phyloP scores from a whole-genome alignment of 2,888 invertebrate genomes.

The Hanleya hanleyi region DNA sequence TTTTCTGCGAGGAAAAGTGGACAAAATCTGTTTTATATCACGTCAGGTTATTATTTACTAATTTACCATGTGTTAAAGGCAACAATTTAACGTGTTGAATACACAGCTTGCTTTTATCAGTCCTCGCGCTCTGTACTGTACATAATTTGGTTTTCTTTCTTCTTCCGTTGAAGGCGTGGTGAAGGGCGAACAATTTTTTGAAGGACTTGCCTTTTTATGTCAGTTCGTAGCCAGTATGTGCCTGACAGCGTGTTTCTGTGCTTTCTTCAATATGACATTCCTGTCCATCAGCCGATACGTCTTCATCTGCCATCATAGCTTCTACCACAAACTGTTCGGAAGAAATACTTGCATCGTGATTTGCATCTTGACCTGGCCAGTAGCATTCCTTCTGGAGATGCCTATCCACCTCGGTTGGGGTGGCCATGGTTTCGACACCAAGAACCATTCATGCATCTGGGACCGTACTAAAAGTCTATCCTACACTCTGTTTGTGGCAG shows the following conservation, averaged over 20 bases:
- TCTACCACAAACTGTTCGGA: conserved; percentile 52
- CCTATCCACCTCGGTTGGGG: conserved; percentile 66
- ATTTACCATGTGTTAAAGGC: too few relatives aligned
- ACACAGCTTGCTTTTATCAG: too few relatives aligned
- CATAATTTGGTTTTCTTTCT: not conserved
- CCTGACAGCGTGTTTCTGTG: conserved; percentile 65
- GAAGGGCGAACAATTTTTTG: conserved; percentile 62
- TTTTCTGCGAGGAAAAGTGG: too few relatives aligned
- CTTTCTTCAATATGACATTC: conserved; percentile 58
- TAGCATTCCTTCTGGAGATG: conserved; percentile 57
- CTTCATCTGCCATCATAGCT: conserved; percentile 49
- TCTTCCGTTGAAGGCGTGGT: conserved; percentile 51
- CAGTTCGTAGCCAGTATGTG: conserved; percentile 58
- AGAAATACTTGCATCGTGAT: conserved; percentile 41
- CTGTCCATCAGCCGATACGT: conserved; percentile 58
- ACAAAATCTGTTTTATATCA: too few relatives aligned
- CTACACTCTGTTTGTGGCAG: conserved; percentile 61
- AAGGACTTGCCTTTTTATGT: conserved; percentile 50
- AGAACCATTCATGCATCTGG: conserved; percentile 67
- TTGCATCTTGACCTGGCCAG: conserved; percentile 54
- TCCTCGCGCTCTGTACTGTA: too few relatives aligned
- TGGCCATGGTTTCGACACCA: conserved; percentile 60
- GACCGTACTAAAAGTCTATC: conserved; percentile 60
- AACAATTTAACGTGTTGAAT: too few relatives aligned
- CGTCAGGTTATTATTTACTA: too few relatives aligned